Percentiles rank a stretch among this genome's conserved stretches.
Conservation (phyloP, 1,140 invertebrate species). For the Steinernema khuongi region DNA sequence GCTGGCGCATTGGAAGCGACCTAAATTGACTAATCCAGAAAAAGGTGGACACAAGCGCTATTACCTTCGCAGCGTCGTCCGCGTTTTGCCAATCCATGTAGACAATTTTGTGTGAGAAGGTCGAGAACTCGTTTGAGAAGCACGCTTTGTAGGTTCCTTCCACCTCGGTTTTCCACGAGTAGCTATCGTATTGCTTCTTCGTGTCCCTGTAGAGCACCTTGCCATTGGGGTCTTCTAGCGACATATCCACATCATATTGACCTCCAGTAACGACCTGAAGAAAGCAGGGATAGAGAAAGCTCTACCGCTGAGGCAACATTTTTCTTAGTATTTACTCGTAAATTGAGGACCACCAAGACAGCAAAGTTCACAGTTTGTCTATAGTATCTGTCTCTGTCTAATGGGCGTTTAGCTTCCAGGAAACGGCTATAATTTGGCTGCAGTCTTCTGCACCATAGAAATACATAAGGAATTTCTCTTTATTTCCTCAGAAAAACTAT, state of each 20-base stretch:
- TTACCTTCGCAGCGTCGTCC: not conserved
- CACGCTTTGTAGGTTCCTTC: constrained; percentile 68
- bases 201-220: constrained; percentile 80
- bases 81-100: constrained; percentile 82
- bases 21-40: not conserved
- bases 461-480: too few species aligned
- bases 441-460: too few species aligned
- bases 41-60: not conserved
- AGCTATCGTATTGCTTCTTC: constrained; percentile 70
- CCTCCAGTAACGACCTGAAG: constrained; percentile 92
- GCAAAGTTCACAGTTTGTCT: too few species aligned
- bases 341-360: too few species aligned
- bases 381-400: too few species aligned
- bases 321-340: too few species aligned
- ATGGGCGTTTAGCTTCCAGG: too few species aligned
- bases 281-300: not conserved
- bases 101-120: constrained; percentile 97
- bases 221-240: constrained; percentile 78
- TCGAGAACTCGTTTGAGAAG: constrained; percentile 99
- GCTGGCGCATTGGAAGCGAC: constrained; percentile 31
- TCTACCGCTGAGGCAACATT: too few species aligned
- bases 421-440: too few species aligned
- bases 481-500: constrained; percentile 19
- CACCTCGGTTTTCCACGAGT: constrained; percentile 73
- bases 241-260: constrained; percentile 95